These are phyloP conservation scores for Bufo gargarizans DNA, from an alignment of 2,113 vertebrate genomes.

Conservation along the genomic window DNA sequence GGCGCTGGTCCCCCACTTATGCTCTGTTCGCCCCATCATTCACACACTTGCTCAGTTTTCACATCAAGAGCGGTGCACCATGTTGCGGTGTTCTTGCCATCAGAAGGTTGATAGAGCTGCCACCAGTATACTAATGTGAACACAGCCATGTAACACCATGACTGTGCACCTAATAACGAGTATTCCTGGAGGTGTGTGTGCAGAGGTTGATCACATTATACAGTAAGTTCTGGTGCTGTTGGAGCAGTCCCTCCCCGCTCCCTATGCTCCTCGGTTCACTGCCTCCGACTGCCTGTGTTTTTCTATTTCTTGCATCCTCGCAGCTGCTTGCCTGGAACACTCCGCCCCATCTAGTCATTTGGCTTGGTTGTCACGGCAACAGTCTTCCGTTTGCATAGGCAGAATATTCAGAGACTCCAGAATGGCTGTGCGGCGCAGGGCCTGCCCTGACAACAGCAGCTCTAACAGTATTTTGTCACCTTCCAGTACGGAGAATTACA, in stretches of 20 bases:
- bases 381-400: constrained; percentile 13
- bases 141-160: too few relatives aligned
- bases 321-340: not conserved
- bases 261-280: not conserved
- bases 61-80: too few relatives aligned
- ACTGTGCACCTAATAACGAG: not conserved
- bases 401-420: not conserved
- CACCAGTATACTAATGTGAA: not conserved
- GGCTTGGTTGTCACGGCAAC: constrained; percentile 13
- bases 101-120: too few relatives aligned
- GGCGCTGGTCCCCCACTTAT: too few relatives aligned
- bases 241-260: too few relatives aligned
- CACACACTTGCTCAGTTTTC: too few relatives aligned
- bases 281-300: not conserved
- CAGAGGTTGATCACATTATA: too few relatives aligned
- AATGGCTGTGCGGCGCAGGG: not conserved
- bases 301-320: not conserved
- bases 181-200: not conserved
- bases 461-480: not conserved
- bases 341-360: constrained; percentile 34
- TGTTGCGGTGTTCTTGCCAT: too few relatives aligned
- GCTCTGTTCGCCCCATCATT: too few relatives aligned
- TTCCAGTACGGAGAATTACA: not conserved
- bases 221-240: too few relatives aligned
- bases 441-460: not conserved